Conservation (phyloP, 2,888 invertebrate genomes). For the Poecilus cupreus region DNA sequence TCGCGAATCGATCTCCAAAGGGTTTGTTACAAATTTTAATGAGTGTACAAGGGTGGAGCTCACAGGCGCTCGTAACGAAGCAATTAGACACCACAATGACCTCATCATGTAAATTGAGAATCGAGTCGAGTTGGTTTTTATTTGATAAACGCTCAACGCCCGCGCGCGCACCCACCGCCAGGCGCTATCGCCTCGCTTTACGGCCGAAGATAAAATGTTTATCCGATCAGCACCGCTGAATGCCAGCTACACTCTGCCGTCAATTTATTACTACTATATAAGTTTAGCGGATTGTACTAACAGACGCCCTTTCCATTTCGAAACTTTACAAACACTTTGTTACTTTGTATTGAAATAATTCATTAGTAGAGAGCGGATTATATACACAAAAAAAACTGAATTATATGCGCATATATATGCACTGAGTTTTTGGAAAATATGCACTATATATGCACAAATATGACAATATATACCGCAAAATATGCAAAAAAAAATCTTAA, state of each 20-base stretch:
- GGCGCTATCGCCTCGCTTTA: conserved; percentile 27
- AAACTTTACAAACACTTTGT: neutral
- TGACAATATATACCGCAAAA: no score
- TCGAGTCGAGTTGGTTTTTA: conserved; percentile 50
- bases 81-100: conserved; percentile 59
- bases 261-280: conserved; percentile 37
- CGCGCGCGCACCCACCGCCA: neutral
- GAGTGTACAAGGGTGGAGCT: conserved; percentile 42
- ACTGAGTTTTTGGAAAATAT: no score
- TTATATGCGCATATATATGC: no score
- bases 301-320: neutral
- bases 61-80: conserved; percentile 44
- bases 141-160: conserved; percentile 46
- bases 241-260: conserved; percentile 12
- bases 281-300: conserved; percentile 7
- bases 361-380: no score
- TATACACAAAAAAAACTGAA: no score
- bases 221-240: conserved; percentile 31
- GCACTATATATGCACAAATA: no score
- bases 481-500: no score
- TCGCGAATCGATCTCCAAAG: conserved; percentile 28
- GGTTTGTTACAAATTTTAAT: conserved; percentile 56
- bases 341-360: no score
- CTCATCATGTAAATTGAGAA: conserved; percentile 58
- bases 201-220: conserved; percentile 50